phyloP scores from a whole-genome alignment of 2,888 invertebrate species.

The Nudaria mundana region DNA sequence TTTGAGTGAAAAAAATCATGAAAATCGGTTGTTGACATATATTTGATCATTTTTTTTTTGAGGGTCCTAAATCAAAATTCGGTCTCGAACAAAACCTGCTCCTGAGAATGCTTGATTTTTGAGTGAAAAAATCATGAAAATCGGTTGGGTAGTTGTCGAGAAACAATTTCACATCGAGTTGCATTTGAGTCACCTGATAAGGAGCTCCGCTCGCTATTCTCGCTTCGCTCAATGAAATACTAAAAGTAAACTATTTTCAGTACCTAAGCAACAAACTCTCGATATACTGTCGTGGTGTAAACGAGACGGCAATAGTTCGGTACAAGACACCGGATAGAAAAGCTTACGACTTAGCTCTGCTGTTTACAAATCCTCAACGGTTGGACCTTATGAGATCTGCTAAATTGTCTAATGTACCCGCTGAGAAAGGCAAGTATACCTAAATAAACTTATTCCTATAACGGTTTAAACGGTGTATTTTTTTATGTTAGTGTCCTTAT shows the following conservation, averaged over 20 bases:
- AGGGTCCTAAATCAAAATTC: too few species aligned
- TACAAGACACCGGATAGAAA: slow-evolving; percentile 69
- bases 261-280: slow-evolving; percentile 57
- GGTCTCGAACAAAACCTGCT: too few species aligned
- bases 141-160: too few species aligned
- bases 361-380: slow-evolving; percentile 60
- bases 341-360: slow-evolving; percentile 72
- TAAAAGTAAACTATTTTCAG: slow-evolving; percentile 36
- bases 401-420: slow-evolving; percentile 48
- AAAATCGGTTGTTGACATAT: too few species aligned
- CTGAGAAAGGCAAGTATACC: slow-evolving; percentile 54
- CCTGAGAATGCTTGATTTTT: too few species aligned
- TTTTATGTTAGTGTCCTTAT: too few species aligned
- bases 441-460: background rate
- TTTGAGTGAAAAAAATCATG: too few species aligned
- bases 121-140: too few species aligned
- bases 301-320: slow-evolving; percentile 66
- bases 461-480: background rate
- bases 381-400: slow-evolving; percentile 55
- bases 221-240: background rate
- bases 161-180: too few species aligned
- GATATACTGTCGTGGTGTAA: slow-evolving; percentile 61
- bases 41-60: too few species aligned
- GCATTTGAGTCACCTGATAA: too few species aligned
- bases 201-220: too few species aligned